Evolutionary conservation across 2,113 vertebrate species (phyloP), one percentile per base, ranked within the genome.

Genomic region (Oncorhynchus mykiss): DNA sequence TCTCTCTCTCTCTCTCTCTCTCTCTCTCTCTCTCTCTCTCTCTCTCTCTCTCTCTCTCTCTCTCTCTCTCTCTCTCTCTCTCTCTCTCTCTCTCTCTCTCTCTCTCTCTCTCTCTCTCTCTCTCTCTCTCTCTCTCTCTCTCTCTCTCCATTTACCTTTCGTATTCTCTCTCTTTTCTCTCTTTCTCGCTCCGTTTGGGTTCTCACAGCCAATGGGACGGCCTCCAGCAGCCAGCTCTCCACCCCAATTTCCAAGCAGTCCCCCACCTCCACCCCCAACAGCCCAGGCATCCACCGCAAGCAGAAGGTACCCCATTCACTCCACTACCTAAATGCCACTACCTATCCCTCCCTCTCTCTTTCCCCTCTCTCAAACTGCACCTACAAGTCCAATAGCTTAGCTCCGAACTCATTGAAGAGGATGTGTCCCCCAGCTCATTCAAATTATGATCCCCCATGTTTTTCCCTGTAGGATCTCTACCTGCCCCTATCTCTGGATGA

Each of bases 211-310:
- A 97, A 99, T 72, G 97, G 97, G 85, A 99, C 97, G 0, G 92
- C 88, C 83, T 99, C 97, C 82, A 99, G 97, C 94, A 99, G 97
- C 88, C 97, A 99, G 90, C 93, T 99, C 75, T 99, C 97, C 88
- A 99, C 97, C 76, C 97, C 97, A 75, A 96, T 97, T 87, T 99
- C 97, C 87, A 99, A 99, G 94, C 97, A 98, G 92, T 99, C 97
- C 80, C 97, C 97, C 18, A 97, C 97, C 91, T 99, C 97, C 85
- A 97, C 96, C 74, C 97, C 97, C 13, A 98, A 96, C 88, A 99
- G 97, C 83, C 97, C 97, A 69, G 96, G 95, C 73, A 96, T 93
- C 88, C 94, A 94, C 90, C 96, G 95, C 87, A 99, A 98, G 94
- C 96, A 99, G 94, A 99, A 99, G 97, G 97, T 99, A 96, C 93